Evolutionary conservation across 2,113 vertebrate species (phyloP).

Genomic region (Trachemys scripta): DNA sequence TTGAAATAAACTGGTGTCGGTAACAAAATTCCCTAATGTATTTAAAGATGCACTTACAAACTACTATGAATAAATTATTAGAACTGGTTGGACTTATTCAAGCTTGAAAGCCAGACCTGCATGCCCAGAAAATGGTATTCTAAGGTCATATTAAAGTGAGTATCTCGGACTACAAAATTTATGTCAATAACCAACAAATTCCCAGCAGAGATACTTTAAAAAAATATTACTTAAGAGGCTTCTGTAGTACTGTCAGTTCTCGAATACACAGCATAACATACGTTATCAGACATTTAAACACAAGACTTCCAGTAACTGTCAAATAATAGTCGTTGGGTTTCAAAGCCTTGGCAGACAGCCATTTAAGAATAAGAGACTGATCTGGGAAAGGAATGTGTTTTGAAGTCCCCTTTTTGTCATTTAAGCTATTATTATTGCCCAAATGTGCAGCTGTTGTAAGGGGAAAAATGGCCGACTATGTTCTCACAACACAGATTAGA

Average conservation of each 20-base stretch:
- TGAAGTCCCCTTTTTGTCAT: constrained; percentile 49
- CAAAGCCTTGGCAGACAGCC: constrained; percentile 38
- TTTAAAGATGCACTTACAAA: background rate
- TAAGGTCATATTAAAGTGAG: background rate
- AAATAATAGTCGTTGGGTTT: constrained; percentile 55
- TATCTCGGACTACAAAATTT: background rate
- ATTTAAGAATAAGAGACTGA: constrained; percentile 54
- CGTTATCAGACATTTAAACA: constrained; percentile 39
- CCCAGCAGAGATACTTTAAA: background rate
- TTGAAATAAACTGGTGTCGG: background rate
- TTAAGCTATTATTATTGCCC: constrained; percentile 41
- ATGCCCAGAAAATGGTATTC: background rate
- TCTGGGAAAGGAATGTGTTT: background rate
- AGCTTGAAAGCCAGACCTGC: background rate
- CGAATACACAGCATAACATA: constrained; percentile 12
- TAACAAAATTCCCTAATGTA: background rate
- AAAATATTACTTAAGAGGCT: background rate
- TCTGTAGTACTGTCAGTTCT: background rate
- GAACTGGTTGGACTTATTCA: background rate
- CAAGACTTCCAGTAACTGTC: constrained; percentile 16
- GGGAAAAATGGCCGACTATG: background rate
- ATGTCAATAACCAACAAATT: background rate
- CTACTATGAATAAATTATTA: background rate
- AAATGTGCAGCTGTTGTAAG: constrained; percentile 45
- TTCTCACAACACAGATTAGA: background rate